Percentiles rank a stretch among this genome's conserved stretches.
Evolutionary conservation across 2,888 invertebrate genomes (phyloP).

Genomic region (Chromoteleia sp.): DNA sequence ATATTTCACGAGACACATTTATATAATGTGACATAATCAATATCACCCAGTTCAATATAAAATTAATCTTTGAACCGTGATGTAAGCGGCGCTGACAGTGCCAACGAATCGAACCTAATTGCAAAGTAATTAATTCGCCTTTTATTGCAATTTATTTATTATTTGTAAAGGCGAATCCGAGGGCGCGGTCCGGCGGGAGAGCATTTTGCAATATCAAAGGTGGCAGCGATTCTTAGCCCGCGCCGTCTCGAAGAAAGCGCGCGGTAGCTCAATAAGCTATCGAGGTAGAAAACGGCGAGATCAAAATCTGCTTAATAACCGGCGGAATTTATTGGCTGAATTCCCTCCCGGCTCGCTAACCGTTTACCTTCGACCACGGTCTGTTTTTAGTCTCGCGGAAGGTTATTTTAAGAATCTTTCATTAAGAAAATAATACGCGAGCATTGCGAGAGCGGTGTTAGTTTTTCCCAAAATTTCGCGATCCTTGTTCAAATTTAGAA

Average conservation of each 20-base stretch:
- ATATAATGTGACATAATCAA: slow-evolving; percentile 42
- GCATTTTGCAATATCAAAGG: slow-evolving; percentile 37
- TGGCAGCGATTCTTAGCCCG: slow-evolving; percentile 35
- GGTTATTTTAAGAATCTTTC: slow-evolving; percentile 80
- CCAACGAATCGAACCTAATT: slow-evolving; percentile 41
- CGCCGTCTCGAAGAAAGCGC: slow-evolving; percentile 33
- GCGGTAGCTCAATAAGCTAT: slow-evolving; percentile 54
- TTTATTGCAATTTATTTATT: slow-evolving; percentile 39
- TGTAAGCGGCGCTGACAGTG: slow-evolving; percentile 28
- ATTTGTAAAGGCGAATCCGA: neutral
- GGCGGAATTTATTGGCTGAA: slow-evolving; percentile 80
- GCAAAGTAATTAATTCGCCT: slow-evolving; percentile 51
- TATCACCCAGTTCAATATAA: slow-evolving; percentile 30
- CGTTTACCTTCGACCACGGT: slow-evolving; percentile 53
- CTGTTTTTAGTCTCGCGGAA: slow-evolving; percentile 62
- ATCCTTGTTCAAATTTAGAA: neutral
- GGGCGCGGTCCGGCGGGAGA: neutral
- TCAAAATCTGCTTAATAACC: slow-evolving; percentile 79
- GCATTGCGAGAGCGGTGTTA: slow-evolving; percentile 47
- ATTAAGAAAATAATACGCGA: slow-evolving; percentile 79
- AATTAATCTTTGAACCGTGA: slow-evolving; percentile 59
- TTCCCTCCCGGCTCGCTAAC: slow-evolving; percentile 68
- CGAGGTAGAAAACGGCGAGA: slow-evolving; percentile 64
- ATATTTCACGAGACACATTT: slow-evolving; percentile 28
- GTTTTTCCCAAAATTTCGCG: slow-evolving; percentile 5